These are phyloP conservation scores for Rutilus rutilus DNA, from an alignment of 2,113 vertebrate species.

Conservation along the genomic window DNA sequence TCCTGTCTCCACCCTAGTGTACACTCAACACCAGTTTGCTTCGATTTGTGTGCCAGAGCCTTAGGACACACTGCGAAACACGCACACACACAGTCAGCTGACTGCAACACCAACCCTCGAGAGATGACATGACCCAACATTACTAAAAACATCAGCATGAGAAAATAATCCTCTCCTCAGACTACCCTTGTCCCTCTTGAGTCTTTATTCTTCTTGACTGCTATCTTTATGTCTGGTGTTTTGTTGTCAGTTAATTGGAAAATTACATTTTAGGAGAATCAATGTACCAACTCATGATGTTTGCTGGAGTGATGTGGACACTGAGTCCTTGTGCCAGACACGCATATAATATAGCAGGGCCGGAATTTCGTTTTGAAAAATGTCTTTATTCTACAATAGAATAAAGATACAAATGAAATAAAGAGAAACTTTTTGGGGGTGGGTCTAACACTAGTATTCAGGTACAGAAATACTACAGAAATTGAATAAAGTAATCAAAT, in stretches of 20 bases:
- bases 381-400: too few species aligned
- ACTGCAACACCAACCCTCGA: slow-evolving; percentile 40
- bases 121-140: slow-evolving; percentile 43
- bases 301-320: not conserved
- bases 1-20: slow-evolving; percentile 28
- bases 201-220: not conserved
- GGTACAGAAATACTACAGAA: too few species aligned
- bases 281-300: not conserved
- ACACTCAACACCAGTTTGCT: slow-evolving; percentile 15
- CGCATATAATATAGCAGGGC: too few species aligned
- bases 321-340: too few species aligned
- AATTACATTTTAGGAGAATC: slow-evolving; percentile 7
- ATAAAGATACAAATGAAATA: too few species aligned
- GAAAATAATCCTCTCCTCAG: slow-evolving; percentile 35
- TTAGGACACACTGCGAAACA: not conserved
- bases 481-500: too few species aligned
- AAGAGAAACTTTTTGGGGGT: too few species aligned
- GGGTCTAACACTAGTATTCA: too few species aligned
- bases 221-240: not conserved
- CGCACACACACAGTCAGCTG: slow-evolving; percentile 45
- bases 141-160: slow-evolving; percentile 54
- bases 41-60: slow-evolving; percentile 14
- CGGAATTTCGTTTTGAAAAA: too few species aligned
- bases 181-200: slow-evolving; percentile 8
- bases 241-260: slow-evolving; percentile 9